Evolutionary conservation across 2,797 vertebrate genomes (phyloP).

Genomic region (Dromococcyx pavoninus): DNA sequence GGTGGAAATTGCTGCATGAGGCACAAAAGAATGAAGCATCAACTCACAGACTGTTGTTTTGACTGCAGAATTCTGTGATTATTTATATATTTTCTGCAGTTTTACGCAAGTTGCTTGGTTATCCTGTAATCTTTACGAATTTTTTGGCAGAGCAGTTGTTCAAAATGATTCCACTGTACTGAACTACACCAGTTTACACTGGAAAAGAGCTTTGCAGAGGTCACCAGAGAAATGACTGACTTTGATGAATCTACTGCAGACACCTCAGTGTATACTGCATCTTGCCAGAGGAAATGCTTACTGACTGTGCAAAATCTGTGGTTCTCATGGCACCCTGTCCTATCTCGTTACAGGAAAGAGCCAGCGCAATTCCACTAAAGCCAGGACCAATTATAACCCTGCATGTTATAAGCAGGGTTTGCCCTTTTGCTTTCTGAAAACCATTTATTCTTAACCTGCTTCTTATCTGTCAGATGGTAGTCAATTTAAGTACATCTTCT

Average conservation of each 20-base stretch:
- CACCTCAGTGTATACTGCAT: background rate
- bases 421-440: background rate
- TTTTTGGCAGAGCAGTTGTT: background rate
- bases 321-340: background rate
- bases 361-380: background rate
- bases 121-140: background rate
- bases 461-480: slow-evolving; percentile 21
- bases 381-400: background rate
- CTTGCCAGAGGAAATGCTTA: background rate
- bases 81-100: background rate
- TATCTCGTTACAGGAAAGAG: background rate
- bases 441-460: background rate
- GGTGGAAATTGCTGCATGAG: background rate
- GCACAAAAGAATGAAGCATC: background rate
- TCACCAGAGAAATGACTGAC: background rate
- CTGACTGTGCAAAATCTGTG: background rate
- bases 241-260: background rate
- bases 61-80: background rate
- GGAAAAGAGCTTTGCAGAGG: background rate
- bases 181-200: background rate
- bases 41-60: background rate
- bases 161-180: background rate
- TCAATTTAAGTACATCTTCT: slow-evolving; percentile 37
- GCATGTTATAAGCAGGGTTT: rapidly evolving
- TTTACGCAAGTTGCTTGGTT: background rate